These are phyloP conservation scores for Etheostoma cragini DNA, from an alignment of 2,113 vertebrate species.

Conservation along the genomic window DNA sequence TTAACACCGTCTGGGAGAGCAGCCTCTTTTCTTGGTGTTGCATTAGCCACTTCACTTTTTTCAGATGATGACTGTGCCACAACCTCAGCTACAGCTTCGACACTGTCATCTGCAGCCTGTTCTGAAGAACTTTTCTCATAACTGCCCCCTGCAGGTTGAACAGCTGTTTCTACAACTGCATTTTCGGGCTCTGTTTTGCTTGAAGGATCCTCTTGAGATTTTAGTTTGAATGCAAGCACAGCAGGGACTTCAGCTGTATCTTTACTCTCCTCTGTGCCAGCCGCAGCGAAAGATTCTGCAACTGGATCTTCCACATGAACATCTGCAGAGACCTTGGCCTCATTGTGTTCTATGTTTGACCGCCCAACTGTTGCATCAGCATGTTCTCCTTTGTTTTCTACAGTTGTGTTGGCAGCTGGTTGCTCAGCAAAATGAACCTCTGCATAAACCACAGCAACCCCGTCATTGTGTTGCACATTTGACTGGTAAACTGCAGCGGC, in stretches of 20 bases:
- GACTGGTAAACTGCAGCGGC: neutral
- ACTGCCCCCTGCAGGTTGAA: neutral
- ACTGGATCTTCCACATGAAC: slow-evolving; percentile 14
- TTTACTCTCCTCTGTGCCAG: neutral
- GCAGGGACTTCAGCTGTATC: neutral
- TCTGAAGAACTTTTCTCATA: neutral
- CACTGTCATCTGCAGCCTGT: neutral
- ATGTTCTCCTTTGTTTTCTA: slow-evolving; percentile 17
- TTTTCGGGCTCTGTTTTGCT: slow-evolving; percentile 10
- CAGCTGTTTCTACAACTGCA: neutral
- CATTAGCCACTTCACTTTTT: neutral
- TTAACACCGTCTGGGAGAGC: no score
- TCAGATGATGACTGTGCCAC: neutral
- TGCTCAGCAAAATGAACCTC: slow-evolving; percentile 19
- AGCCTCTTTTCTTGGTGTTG: slow-evolving; percentile 9
- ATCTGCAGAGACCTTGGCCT: slow-evolving; percentile 15
- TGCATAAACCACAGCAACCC: slow-evolving; percentile 11
- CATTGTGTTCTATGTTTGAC: slow-evolving; percentile 5
- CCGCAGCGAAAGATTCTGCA: slow-evolving; percentile 9
- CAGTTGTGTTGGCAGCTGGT: neutral
- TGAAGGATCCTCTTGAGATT: slow-evolving; percentile 19
- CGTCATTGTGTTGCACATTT: neutral
- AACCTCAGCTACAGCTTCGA: neutral
- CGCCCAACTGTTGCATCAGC: neutral
- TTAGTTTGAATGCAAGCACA: neutral